A percentile compares a stretch with the other conserved stretches of the same genome.
Conservation (phyloP, 2,113 vertebrate species). For the Campylomormyrus tamandua region DNA sequence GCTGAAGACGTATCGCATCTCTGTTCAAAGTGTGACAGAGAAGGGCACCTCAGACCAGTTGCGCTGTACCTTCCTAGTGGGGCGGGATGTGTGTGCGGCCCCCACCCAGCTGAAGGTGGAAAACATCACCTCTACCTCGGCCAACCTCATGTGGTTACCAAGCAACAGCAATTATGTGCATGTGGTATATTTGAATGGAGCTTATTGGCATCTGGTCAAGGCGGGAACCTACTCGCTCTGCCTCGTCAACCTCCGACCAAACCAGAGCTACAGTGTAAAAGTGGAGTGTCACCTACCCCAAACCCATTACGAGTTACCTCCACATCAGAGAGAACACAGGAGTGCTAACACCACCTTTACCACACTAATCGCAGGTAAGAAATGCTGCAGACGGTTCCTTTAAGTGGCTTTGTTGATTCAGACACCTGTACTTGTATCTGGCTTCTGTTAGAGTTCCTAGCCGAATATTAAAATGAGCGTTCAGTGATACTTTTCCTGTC, state of each 20-base stretch:
- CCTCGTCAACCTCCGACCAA: constrained; percentile 76
- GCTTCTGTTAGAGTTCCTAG: not conserved
- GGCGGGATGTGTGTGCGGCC: constrained; percentile 61
- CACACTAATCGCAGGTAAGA: constrained; percentile 70
- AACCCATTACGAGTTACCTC: constrained; percentile 71
- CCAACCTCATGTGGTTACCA: constrained; percentile 82
- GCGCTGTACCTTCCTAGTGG: constrained; percentile 80
- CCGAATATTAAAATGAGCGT: not conserved
- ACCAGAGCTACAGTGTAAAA: constrained; percentile 72
- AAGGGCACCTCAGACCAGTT: constrained; percentile 75
- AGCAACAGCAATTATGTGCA: constrained; percentile 89
- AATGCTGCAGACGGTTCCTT: no score
- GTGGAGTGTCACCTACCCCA: constrained; percentile 78
- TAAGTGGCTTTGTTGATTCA: not conserved
- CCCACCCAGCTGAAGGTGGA: constrained; percentile 73
- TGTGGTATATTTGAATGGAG: constrained; percentile 81
- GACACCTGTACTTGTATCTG: not conserved
- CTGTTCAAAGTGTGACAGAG: constrained; percentile 81
- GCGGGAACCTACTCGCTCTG: constrained; percentile 81
- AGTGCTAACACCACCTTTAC: constrained; percentile 69
- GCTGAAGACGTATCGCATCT: constrained; percentile 68
- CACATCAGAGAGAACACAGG: constrained; percentile 67
- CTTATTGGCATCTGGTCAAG: constrained; percentile 71
- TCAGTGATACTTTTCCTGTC: not conserved
- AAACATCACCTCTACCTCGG: constrained; percentile 76